Percentiles rank a stretch among this genome's conserved stretches.
Conservation (phyloP, 2,888 invertebrate species). For the Orthonychiurus folsomi region DNA sequence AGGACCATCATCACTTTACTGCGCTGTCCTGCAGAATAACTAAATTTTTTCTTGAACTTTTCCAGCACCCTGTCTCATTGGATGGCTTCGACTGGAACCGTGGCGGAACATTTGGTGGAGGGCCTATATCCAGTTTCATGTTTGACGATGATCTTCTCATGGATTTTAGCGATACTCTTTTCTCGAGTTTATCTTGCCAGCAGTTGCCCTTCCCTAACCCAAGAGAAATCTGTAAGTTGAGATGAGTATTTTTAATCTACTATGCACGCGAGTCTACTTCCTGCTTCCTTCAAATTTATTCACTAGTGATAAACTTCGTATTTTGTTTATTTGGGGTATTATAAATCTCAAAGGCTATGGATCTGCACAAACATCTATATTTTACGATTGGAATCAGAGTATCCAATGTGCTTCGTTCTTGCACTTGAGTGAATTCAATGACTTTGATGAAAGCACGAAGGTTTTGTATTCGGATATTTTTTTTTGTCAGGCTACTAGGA, state of each 20-base stretch:
- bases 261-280: not conserved
- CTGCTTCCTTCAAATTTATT: not conserved
- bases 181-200: slow-evolving; percentile 73
- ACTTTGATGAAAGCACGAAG: too few relatives aligned
- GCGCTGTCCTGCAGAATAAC: too few relatives aligned
- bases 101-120: slow-evolving; percentile 55
- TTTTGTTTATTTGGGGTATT: too few relatives aligned
- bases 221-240: slow-evolving; percentile 75
- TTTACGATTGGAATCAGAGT: too few relatives aligned
- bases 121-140: slow-evolving; percentile 58
- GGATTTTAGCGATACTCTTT: slow-evolving; percentile 78
- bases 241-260: not conserved
- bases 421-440: too few relatives aligned
- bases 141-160: slow-evolving; percentile 71
- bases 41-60: slow-evolving; percentile 10
- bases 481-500: too few relatives aligned
- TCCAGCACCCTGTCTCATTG: slow-evolving; percentile 41
- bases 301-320: too few relatives aligned
- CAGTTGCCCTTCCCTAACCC: slow-evolving; percentile 95
- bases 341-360: too few relatives aligned
- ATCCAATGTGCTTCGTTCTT: too few relatives aligned
- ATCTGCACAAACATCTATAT: too few relatives aligned
- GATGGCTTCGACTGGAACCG: slow-evolving; percentile 65
- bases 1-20: too few relatives aligned
- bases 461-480: too few relatives aligned